Base-by-base conservation (phyloP, 2,888 invertebrate species). In the Drosophila mimica region DNA sequence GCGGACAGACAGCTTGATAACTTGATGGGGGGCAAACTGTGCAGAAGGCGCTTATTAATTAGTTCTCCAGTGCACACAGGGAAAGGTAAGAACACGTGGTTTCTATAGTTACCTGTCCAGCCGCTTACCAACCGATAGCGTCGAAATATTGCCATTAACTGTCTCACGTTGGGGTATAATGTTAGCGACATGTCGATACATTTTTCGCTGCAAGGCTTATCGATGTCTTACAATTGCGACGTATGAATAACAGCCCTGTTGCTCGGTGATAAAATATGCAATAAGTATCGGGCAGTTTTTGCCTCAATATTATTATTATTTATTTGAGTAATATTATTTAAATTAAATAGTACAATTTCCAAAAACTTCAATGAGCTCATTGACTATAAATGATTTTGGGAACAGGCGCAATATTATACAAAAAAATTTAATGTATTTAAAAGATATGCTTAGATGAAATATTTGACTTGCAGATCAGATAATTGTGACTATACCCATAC, bases 21-120 rank as follows among this genome's bases (percentile, higher is more conserved):
- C 15, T 20, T 25, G 4, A 5, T 9, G 7, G 25, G 17, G 4
- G 8, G 30, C 5, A 30, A n/a, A 30, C 30, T 38, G 30, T 56
- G 30, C 1, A 5, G 7, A 20, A 11, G 9, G 40, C 4, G 8
- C 7, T 28, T 6, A 36, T 20, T 4, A 57, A 30, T 38, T 30
- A 53, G 25, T 40, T 30, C 17, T 4, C n/a, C 5, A 8, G 30
- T 17, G 20, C 8, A 28, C 8, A 28, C 25, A 38, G 30, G 57
- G 48, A 43, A 57, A 53, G 40, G 57, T 70, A 9, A 17, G 52
- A 75, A 31, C 78, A 78, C 78, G 78, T 78, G 78, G 49, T 60
- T 76, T 75, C 53, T 34, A 57, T 71, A 78, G 36, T 78, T 71
- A 78, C 78, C 78, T 38, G 76, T 62, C 64, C 76, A 75, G 76